Evolutionary conservation across 2,797 vertebrate genomes (phyloP).

Genomic region (Podargus strigoides): DNA sequence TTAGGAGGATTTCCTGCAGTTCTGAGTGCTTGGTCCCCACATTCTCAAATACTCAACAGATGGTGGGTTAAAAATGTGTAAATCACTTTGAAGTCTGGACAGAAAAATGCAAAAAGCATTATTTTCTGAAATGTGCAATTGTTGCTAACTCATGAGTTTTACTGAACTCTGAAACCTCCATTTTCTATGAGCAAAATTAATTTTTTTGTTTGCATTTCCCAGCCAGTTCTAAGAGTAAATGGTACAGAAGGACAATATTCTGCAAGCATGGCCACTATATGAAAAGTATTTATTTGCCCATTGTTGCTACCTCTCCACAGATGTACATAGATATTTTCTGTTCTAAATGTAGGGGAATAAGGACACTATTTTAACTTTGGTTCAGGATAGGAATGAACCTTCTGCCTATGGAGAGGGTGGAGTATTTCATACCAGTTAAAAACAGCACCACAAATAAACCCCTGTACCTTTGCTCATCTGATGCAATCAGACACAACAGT

Average conservation of each 20-base stretch:
- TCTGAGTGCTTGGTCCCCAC: background rate
- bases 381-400: background rate
- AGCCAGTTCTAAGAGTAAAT: background rate
- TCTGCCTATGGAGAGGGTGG: background rate
- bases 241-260: background rate
- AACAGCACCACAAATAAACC: background rate
- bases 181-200: background rate
- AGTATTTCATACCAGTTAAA: background rate
- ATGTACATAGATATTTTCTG: background rate
- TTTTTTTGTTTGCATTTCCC: background rate
- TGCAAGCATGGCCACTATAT: accelerated
- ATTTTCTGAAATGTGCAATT: background rate
- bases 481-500: background rate
- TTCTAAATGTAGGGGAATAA: background rate
- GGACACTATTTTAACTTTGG: background rate
- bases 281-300: background rate
- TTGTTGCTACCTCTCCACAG: background rate
- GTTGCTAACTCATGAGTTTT: background rate
- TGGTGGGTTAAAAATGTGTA: conserved; percentile 43
- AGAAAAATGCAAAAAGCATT: background rate
- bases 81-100: background rate
- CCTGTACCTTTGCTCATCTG: background rate
- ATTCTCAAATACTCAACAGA: conserved; percentile 44
- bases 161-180: background rate
- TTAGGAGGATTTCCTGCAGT: background rate